These are phyloP conservation scores for Neuroscelio doddi DNA, from an alignment of 2,888 invertebrate genomes.

Conservation along the genomic window DNA sequence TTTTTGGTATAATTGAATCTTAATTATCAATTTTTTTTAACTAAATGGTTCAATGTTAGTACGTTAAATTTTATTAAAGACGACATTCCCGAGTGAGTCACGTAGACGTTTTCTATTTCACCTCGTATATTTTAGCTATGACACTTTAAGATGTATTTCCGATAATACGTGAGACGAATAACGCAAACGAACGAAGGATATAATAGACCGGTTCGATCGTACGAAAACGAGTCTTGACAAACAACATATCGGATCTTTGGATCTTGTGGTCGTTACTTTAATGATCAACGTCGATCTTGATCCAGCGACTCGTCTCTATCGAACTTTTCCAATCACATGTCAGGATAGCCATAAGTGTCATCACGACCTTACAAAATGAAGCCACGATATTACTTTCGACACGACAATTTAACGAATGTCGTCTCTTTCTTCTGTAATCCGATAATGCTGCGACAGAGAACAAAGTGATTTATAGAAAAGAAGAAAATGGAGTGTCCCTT, in stretches of 20 bases:
- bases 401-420: slow-evolving; percentile 31
- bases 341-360: slow-evolving; percentile 10
- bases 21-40: too few species aligned
- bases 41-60: too few species aligned
- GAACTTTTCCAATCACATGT: slow-evolving; percentile 35
- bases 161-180: slow-evolving; percentile 43
- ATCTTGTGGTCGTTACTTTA: too few species aligned
- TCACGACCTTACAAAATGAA: slow-evolving; percentile 28
- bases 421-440: slow-evolving; percentile 9
- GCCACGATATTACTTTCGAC: slow-evolving; percentile 23
- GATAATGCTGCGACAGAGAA: slow-evolving; percentile 2
- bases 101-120: slow-evolving; percentile 33
- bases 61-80: slow-evolving; percentile 29
- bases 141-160: slow-evolving; percentile 38
- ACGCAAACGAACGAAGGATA: slow-evolving; percentile 22
- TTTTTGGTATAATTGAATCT: too few species aligned
- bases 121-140: slow-evolving; percentile 25
- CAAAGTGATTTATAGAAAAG: slow-evolving; percentile 13
- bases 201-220: slow-evolving; percentile 35
- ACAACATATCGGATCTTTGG: slow-evolving; percentile 39
- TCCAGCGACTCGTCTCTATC: slow-evolving; percentile 27
- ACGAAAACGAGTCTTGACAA: slow-evolving; percentile 35
- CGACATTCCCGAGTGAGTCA: not conserved
- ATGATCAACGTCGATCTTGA: slow-evolving; percentile 42
- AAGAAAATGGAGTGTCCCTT: slow-evolving; percentile 3